Percentiles rank a stretch among this genome's conserved stretches.
Conservation (phyloP, 2,888 invertebrate genomes). For the Phanerotoma sp. region DNA sequence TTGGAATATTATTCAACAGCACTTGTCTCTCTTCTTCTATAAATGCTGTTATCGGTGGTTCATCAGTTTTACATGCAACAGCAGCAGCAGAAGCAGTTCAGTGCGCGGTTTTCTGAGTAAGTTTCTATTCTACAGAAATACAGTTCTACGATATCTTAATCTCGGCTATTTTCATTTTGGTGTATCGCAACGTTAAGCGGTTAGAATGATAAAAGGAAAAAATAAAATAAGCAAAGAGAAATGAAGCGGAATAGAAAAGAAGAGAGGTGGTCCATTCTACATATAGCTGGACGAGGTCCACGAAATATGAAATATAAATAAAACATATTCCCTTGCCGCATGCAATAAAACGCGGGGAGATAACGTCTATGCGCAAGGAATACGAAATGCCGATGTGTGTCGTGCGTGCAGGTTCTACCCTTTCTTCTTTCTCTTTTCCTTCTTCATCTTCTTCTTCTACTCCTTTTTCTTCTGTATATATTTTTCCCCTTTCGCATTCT, state of each 20-base stretch:
- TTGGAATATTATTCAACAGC: not conserved
- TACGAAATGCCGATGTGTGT: constrained; percentile 46
- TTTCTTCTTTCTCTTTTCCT: constrained; percentile 5
- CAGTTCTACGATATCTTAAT: constrained; percentile 23
- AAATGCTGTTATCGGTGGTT: not conserved
- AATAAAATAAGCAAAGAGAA: not conserved
- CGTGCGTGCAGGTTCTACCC: constrained; percentile 28
- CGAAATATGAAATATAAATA: constrained; percentile 57
- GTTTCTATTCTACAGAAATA: constrained; percentile 1
- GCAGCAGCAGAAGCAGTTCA: no score
- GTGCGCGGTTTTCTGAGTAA: not conserved
- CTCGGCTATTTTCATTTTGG: constrained; percentile 29
- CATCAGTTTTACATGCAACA: not conserved
- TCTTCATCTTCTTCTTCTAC: not conserved
- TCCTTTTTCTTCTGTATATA: constrained; percentile 5
- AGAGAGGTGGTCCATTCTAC: constrained; percentile 9
- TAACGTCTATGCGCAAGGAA: constrained; percentile 51
- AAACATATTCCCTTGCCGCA: constrained; percentile 51
- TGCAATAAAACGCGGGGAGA: constrained; percentile 38
- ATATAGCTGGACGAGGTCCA: constrained; percentile 22
- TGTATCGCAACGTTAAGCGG: constrained; percentile 10
- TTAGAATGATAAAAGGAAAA: not conserved
- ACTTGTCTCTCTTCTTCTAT: no score
- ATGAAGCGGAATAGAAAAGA: constrained; percentile 6
- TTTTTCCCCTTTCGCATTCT: not conserved